Conservation (phyloP, 35 echinoderm and acorn worm species). For the Heliocidaris erythrogramma region DNA sequence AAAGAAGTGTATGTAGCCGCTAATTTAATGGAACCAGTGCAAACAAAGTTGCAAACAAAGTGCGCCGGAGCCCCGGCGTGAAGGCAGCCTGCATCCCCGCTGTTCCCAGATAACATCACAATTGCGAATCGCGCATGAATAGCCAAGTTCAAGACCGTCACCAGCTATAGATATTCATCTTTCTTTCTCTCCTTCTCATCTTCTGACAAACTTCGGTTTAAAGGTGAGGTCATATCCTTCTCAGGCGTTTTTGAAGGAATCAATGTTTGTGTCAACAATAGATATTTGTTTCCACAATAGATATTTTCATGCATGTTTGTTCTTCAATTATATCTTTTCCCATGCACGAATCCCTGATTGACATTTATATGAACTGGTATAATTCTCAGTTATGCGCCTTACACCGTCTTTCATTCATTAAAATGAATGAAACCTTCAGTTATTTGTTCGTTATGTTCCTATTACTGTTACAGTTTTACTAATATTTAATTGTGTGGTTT, state of each 20-base stretch:
- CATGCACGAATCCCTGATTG: background rate
- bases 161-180: background rate
- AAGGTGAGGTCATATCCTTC: constrained; percentile 16
- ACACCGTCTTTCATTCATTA: too few species aligned
- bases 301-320: background rate
- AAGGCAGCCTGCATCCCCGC: background rate
- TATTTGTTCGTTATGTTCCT: too few species aligned
- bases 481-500: too few species aligned
- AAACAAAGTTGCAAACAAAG: constrained; percentile 5
- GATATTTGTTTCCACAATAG: background rate
- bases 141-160: background rate
- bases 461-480: too few species aligned
- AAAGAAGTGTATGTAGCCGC: background rate
- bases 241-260: background rate
- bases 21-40: background rate
- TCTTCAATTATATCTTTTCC: background rate
- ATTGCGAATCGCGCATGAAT: background rate
- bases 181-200: background rate
- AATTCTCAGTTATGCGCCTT: background rate
- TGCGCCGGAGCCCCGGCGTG: background rate
- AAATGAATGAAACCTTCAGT: too few species aligned
- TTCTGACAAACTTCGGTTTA: background rate
- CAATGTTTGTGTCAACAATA: background rate
- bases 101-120: background rate
- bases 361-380: background rate